Conservation (phyloP, 2,888 invertebrate genomes). For the Lissocephala sabroskyi region DNA sequence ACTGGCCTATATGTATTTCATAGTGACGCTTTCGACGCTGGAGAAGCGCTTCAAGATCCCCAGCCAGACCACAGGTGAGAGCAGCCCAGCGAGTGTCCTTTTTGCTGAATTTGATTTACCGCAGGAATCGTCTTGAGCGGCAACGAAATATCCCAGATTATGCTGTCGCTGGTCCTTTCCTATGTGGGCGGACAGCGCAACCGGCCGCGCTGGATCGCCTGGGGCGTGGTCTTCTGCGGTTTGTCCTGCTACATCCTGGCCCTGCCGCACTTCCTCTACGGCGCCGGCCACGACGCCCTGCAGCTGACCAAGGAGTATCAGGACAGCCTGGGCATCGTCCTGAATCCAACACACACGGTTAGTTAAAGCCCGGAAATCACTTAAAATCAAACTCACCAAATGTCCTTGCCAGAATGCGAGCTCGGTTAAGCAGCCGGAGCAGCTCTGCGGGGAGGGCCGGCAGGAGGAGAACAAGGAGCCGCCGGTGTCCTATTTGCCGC, state of each 20-base stretch:
- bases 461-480: constrained; percentile 72
- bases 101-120: constrained; percentile 19
- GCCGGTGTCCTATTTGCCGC: constrained; percentile 74
- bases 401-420: constrained; percentile 52
- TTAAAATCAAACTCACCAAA: too few species aligned
- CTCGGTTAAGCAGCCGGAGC: constrained; percentile 40
- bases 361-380: too few species aligned
- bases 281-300: constrained; percentile 74
- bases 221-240: constrained; percentile 77
- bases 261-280: constrained; percentile 77
- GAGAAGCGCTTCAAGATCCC: constrained; percentile 81
- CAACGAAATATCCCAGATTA: constrained; percentile 80
- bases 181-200: constrained; percentile 80
- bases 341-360: too few species aligned
- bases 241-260: constrained; percentile 77
- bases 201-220: constrained; percentile 79
- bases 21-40: constrained; percentile 78
- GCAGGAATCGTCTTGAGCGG: constrained; percentile 79
- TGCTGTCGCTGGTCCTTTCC: constrained; percentile 77
- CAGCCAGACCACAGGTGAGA: constrained; percentile 78
- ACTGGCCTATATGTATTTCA: constrained; percentile 79
- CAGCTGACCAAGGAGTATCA: constrained; percentile 71
- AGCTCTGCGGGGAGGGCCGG: constrained; percentile 54
- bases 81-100: neutral
- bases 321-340: constrained; percentile 29